Conservation (phyloP, 2,888 invertebrate genomes). For the Chymomyza fuscimana region DNA sequence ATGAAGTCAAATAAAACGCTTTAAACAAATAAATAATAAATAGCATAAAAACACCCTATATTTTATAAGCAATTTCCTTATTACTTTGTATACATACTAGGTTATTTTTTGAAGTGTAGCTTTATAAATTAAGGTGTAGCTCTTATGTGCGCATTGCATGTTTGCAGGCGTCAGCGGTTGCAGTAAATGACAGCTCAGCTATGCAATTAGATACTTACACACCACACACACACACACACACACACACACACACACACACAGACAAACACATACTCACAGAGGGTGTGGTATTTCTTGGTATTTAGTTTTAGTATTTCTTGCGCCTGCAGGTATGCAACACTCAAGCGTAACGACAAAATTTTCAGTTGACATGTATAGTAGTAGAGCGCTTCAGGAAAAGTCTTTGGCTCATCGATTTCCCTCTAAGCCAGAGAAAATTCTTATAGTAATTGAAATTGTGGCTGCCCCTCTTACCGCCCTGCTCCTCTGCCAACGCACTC, state of each 20-base stretch:
- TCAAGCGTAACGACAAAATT: background rate
- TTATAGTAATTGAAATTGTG: background rate
- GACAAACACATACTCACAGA: no score
- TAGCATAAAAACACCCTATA: no score
- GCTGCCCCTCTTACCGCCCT: no score
- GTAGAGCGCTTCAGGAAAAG: background rate
- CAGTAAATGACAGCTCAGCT: conserved; percentile 7
- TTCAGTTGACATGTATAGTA: background rate
- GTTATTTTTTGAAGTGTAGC: background rate
- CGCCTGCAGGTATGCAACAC: background rate
- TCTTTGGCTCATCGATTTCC: background rate
- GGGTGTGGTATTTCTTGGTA: background rate
- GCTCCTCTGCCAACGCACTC: no score
- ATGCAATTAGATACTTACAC: conserved; percentile 5
- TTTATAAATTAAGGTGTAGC: background rate
- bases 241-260: no score
- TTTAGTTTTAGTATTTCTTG: background rate
- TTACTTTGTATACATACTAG: background rate
- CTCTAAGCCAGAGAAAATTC: background rate
- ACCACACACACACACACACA: no score
- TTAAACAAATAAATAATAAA: no score
- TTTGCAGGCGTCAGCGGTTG: background rate
- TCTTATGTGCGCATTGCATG: background rate
- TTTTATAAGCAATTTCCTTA: no score
- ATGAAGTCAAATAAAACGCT: no score